A percentile compares a stretch with the other conserved stretches of the same genome.
Evolutionary conservation across 2,888 invertebrate species (phyloP).

Genomic region (Tenthredo livida): DNA sequence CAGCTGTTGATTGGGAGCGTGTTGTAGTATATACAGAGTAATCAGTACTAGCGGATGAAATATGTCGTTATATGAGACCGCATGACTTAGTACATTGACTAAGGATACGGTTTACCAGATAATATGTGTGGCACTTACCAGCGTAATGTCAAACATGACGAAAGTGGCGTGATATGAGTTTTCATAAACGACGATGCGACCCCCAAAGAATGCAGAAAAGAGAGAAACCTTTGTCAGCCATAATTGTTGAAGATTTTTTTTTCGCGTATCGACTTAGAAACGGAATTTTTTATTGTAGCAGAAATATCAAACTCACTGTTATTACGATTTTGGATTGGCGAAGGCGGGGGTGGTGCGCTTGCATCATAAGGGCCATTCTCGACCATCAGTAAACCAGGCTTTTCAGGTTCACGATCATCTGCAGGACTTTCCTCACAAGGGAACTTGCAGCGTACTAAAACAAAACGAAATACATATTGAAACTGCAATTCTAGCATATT

Average conservation of each 20-base stretch:
- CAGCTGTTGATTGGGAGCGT: not conserved
- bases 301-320: constrained; percentile 17
- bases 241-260: not conserved
- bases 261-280: not conserved
- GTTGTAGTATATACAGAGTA: not conserved
- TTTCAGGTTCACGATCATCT: not conserved
- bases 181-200: not conserved
- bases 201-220: constrained; percentile 19
- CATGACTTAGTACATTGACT: not conserved
- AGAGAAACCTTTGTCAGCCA: not conserved
- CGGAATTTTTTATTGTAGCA: not conserved
- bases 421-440: not conserved
- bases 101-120: not conserved
- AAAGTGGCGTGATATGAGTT: not conserved
- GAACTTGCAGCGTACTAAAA: not conserved
- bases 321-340: not conserved
- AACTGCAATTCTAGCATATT: not conserved
- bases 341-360: not conserved
- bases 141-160: not conserved
- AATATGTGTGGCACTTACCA: not conserved
- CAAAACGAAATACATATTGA: not conserved
- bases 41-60: not conserved
- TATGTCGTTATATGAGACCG: not conserved
- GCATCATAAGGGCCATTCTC: not conserved
- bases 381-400: constrained; percentile 1